A percentile compares a stretch with the other conserved stretches of the same genome.
Conservation (phyloP, 2,113 vertebrate species). For the Oryzias curvinotus region DNA sequence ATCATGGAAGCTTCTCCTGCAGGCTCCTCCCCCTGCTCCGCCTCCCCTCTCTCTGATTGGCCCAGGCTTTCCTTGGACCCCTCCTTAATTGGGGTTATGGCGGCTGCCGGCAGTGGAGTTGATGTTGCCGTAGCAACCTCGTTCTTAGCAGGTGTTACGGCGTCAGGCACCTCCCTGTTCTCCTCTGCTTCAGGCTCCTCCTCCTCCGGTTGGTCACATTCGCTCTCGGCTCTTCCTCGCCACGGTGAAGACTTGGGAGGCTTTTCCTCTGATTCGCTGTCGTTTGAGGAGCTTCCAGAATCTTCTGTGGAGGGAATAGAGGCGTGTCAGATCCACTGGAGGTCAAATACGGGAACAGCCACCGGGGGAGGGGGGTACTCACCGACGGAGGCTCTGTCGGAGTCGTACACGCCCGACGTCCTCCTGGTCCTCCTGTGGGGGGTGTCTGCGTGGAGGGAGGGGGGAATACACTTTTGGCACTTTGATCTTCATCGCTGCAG, state of each 20-base stretch:
- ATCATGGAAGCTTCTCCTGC: background rate
- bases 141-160: rapidly evolving
- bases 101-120: slow-evolving; percentile 21
- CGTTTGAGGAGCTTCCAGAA: slow-evolving; percentile 80
- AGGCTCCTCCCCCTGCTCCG: slow-evolving; percentile 50
- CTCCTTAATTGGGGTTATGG: slow-evolving; percentile 60
- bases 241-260: slow-evolving; percentile 71
- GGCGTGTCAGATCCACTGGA: background rate
- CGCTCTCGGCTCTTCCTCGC: slow-evolving; percentile 75
- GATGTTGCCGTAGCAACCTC: background rate
- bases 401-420: slow-evolving; percentile 83
- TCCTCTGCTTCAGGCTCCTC: slow-evolving; percentile 47
- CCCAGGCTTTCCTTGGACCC: slow-evolving; percentile 23
- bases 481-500: background rate
- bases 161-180: background rate
- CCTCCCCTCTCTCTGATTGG: slow-evolving; percentile 42
- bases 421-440: slow-evolving; percentile 78
- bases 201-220: slow-evolving; percentile 46
- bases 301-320: slow-evolving; percentile 53
- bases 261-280: slow-evolving; percentile 73
- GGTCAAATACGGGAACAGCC: background rate
- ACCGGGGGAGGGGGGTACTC: slow-evolving; percentile 19
- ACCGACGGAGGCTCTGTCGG: slow-evolving; percentile 80
- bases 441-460: slow-evolving; percentile 61
- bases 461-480: background rate